Conservation (phyloP, 2,888 invertebrate species). For the Resseliella maxima region DNA sequence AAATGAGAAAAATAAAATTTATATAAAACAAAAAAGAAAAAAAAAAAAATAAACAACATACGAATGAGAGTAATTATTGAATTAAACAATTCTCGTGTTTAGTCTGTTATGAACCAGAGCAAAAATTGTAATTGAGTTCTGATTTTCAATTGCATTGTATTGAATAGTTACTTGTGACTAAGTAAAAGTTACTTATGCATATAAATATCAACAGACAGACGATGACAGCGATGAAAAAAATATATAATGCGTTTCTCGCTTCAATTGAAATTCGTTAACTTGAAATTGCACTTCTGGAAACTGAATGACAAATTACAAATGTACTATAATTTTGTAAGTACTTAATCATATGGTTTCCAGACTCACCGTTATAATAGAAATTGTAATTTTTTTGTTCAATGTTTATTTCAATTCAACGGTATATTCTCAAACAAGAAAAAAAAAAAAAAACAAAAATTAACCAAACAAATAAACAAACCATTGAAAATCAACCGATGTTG, state of each 20-base stretch:
- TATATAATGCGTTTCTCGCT: not conserved
- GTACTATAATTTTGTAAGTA: conserved; percentile 6
- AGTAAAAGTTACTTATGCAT: no score
- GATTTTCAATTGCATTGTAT: no score
- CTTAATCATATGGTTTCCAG: conserved; percentile 1
- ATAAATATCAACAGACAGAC: no score
- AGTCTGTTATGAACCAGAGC: no score
- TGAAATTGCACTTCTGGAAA: not conserved
- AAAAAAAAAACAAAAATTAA: no score
- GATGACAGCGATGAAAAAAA: no score
- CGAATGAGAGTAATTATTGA: not conserved
- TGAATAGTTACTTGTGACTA: no score
- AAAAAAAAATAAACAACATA: no score
- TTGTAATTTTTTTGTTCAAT: conserved; percentile 1
- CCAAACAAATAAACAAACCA: not conserved
- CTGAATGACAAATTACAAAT: not conserved
- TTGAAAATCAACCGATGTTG: not conserved
- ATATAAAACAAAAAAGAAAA: not conserved
- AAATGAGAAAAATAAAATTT: no score
- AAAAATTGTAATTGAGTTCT: no score
- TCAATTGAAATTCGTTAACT: not conserved
- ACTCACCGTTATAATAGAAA: not conserved
- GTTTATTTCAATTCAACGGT: not conserved
- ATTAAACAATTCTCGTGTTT: not conserved
- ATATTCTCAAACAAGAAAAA: no score